These are phyloP conservation scores for Ichneumon xanthorius DNA, from an alignment of 2,888 invertebrate genomes.

Conservation along the genomic window DNA sequence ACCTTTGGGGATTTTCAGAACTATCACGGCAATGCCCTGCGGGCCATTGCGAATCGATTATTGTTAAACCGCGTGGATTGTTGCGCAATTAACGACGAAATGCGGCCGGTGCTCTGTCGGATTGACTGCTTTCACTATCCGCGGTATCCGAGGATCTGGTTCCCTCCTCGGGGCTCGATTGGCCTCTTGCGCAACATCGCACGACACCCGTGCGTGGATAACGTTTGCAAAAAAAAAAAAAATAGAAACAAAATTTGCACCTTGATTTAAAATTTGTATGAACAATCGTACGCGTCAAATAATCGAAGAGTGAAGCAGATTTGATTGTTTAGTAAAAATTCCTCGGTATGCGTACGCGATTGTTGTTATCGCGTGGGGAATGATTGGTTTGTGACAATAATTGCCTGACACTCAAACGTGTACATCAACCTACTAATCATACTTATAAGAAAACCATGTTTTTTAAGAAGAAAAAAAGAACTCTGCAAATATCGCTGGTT, in stretches of 20 bases:
- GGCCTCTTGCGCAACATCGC: slow-evolving; percentile 75
- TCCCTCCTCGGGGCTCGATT: slow-evolving; percentile 75
- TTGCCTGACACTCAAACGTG: background rate
- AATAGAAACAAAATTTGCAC: background rate
- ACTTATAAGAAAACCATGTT: background rate
- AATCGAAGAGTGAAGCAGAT: background rate
- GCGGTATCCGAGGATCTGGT: slow-evolving; percentile 77
- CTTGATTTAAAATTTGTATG: background rate
- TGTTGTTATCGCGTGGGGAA: background rate
- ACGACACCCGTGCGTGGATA: slow-evolving; percentile 21
- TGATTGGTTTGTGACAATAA: background rate
- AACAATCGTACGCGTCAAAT: background rate
- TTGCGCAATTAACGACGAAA: slow-evolving; percentile 67
- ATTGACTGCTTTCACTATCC: slow-evolving; percentile 82
- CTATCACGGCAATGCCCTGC: background rate
- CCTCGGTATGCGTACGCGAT: background rate
- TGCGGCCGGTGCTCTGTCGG: slow-evolving; percentile 57
- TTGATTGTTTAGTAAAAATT: background rate
- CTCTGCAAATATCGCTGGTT: no score
- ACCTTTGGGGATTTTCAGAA: slow-evolving; percentile 28
- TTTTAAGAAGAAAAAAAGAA: background rate
- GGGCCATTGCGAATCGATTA: slow-evolving; percentile 47
- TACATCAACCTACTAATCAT: background rate
- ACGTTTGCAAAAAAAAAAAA: background rate
- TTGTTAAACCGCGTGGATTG: slow-evolving; percentile 53